A percentile compares a stretch with the other conserved stretches of the same genome.
Conservation (phyloP, 1,140 invertebrate species). For the Sitodiplosis mosellana region DNA sequence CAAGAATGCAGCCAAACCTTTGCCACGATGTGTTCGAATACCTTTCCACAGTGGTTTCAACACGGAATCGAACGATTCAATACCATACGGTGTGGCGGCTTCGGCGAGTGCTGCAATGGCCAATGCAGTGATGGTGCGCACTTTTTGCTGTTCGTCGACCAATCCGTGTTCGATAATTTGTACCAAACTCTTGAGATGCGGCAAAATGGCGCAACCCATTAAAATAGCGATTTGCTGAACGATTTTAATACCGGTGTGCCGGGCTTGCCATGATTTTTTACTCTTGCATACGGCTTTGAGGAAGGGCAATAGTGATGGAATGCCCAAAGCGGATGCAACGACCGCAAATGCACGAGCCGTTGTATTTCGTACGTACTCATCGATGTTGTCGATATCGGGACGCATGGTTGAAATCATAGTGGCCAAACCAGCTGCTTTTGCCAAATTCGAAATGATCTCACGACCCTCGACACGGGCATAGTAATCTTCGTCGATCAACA, state of each 20-base stretch:
- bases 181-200: slow-evolving; percentile 92
- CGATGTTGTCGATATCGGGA: slow-evolving; percentile 99
- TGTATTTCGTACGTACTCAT: slow-evolving; percentile 98
- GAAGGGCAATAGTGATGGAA: slow-evolving; percentile 93
- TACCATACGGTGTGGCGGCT: slow-evolving; percentile 97
- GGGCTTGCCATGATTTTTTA: slow-evolving; percentile 99
- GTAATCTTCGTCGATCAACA: slow-evolving; percentile 99
- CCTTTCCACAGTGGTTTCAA: slow-evolving; percentile 98
- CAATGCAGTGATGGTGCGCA: slow-evolving; percentile 93
- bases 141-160: slow-evolving; percentile 76
- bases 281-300: slow-evolving; percentile 98
- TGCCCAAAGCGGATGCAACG: slow-evolving; percentile 95
- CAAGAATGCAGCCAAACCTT: slow-evolving; percentile 95
- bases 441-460: slow-evolving; percentile 98
- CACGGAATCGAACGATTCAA: slow-evolving; percentile 98
- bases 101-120: slow-evolving; percentile 96
- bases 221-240: slow-evolving; percentile 99
- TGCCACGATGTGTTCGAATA: slow-evolving; percentile 94
- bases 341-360: slow-evolving; percentile 98
- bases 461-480: slow-evolving; percentile 97
- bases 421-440: slow-evolving; percentile 97
- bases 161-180: slow-evolving; percentile 98
- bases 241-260: slow-evolving; percentile 99
- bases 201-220: slow-evolving; percentile 98
- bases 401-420: slow-evolving; percentile 99